phyloP scores from a whole-genome alignment of 2,113 vertebrate genomes.

The Pterocles orientalis region DNA sequence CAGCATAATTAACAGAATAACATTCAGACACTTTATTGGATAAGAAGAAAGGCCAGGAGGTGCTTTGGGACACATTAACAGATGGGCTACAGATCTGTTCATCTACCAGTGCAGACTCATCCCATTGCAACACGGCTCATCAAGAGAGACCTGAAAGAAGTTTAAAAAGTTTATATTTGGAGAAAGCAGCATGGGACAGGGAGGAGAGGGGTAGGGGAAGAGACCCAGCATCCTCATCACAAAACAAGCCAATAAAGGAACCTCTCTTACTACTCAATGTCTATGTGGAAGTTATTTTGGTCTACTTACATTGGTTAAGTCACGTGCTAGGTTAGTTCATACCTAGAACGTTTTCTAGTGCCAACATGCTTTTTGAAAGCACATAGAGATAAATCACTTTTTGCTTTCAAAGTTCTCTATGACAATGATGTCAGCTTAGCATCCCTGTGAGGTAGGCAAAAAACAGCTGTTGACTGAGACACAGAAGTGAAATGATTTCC shows the following conservation, averaged over 20 bases:
- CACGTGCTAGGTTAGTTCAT: not conserved
- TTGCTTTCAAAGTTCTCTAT: not conserved
- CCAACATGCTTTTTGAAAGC: constrained; percentile 7
- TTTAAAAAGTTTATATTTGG: not conserved
- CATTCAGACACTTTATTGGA: constrained; percentile 30
- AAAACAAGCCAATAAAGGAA: not conserved
- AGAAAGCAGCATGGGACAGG: not conserved
- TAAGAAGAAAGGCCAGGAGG: not conserved
- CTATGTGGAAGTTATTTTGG: not conserved
- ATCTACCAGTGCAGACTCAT: not conserved
- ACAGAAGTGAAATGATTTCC: not conserved
- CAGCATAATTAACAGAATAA: not conserved
- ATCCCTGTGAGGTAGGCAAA: constrained; percentile 15
- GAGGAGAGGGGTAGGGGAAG: not conserved
- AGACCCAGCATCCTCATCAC: not conserved
- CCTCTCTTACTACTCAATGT: not conserved
- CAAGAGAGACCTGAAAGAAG: not conserved
- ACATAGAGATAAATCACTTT: constrained; percentile 19
- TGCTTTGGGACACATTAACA: not conserved
- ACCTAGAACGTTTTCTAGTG: not conserved
- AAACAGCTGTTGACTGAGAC: not conserved
- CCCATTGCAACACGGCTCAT: not conserved
- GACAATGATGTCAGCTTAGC: not conserved
- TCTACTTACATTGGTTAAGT: not conserved
- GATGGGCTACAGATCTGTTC: not conserved